Percentiles rank a stretch among this genome's conserved stretches.
These are phyloP conservation scores for Brevimyrus niger DNA, from an alignment of 2,113 vertebrate genomes.

Conservation along the genomic window DNA sequence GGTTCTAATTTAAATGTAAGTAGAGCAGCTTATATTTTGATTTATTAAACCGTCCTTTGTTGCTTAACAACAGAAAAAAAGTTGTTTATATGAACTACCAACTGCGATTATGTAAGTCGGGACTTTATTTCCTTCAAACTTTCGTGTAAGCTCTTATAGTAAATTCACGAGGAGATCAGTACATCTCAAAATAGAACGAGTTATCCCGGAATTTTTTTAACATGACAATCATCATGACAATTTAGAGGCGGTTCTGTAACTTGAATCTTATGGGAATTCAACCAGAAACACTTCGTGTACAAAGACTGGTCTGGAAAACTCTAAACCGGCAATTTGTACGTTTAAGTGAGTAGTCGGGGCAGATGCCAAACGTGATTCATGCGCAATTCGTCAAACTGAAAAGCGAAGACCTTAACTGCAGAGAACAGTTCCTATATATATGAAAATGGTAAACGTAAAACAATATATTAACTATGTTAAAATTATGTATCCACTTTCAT, in stretches of 20 bases:
- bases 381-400: background rate
- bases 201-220: constrained; percentile 10
- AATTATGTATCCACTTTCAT: background rate
- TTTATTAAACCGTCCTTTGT: background rate
- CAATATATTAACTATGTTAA: background rate
- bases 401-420: background rate
- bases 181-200: background rate
- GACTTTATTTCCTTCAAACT: background rate
- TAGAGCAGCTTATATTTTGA: background rate
- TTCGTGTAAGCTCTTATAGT: constrained; percentile 2
- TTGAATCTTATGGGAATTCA: constrained; percentile 36
- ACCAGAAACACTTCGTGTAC: constrained; percentile 46
- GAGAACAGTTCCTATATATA: background rate
- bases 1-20: background rate
- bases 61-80: background rate
- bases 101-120: background rate
- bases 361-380: background rate
- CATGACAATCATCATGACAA: constrained; percentile 3
- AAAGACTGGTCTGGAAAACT: constrained; percentile 40
- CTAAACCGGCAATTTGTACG: constrained; percentile 43
- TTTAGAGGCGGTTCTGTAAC: constrained; percentile 35
- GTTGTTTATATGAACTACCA: background rate
- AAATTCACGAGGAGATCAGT: background rate
- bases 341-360: background rate
- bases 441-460: background rate